Evolutionary conservation across 1,140 invertebrate genomes (phyloP).

Genomic region (Drosophila funebris): DNA sequence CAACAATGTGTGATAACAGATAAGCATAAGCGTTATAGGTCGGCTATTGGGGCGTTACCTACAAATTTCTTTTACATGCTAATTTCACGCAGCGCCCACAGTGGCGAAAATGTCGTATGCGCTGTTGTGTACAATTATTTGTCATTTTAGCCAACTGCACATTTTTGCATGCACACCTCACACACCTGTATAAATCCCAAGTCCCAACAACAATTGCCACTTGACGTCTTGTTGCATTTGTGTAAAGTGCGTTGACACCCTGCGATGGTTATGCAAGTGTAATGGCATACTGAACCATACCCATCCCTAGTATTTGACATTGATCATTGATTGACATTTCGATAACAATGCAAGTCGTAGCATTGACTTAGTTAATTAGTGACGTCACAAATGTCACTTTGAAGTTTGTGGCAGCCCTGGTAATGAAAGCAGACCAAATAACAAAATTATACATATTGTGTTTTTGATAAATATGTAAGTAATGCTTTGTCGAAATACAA

Average conservation of each 20-base stretch:
- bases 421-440: too few relatives aligned
- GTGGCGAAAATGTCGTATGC: not conserved
- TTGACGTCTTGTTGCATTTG: slow-evolving; percentile 44
- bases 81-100: slow-evolving; percentile 8
- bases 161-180: slow-evolving; percentile 4
- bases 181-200: too few relatives aligned
- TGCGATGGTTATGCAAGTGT: slow-evolving; percentile 4
- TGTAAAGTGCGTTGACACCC: slow-evolving; percentile 42
- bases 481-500: too few relatives aligned
- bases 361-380: not conserved
- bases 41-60: slow-evolving; percentile 2
- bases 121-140: slow-evolving; percentile 4
- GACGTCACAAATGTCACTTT: not conserved
- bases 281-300: not conserved
- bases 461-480: too few relatives aligned
- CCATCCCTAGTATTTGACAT: slow-evolving; percentile 4
- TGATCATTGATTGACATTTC: not conserved
- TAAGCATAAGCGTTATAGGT: slow-evolving; percentile 11
- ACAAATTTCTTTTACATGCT: slow-evolving; percentile 14
- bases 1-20: slow-evolving; percentile 21
- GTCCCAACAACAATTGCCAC: slow-evolving; percentile 27
- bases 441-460: not conserved
- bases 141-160: slow-evolving; percentile 21
- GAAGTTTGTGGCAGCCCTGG: too few relatives aligned
- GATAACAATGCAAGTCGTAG: not conserved